Evolutionary conservation across 2,797 vertebrate species (phyloP).

Genomic region (Sylvia borin): DNA sequence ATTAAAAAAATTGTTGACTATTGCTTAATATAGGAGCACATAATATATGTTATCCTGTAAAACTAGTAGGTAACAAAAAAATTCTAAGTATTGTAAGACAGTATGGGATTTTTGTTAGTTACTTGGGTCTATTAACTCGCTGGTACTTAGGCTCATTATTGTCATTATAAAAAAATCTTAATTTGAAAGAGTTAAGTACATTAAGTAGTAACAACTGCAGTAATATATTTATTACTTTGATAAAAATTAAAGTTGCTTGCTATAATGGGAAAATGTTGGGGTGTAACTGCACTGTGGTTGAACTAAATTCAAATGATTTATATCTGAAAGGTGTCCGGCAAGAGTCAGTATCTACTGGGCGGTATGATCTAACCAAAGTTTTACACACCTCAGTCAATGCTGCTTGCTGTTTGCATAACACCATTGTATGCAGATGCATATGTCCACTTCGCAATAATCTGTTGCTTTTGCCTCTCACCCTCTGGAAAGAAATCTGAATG

Average conservation of each 20-base stretch:
- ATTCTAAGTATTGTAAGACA: background rate
- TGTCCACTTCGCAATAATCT: conserved; percentile 69
- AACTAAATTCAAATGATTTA: conserved; percentile 87
- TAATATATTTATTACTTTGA: conserved; percentile 38
- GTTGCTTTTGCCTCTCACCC: conserved; percentile 78
- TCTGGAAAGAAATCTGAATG: conserved; percentile 65
- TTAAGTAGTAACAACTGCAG: conserved; percentile 42
- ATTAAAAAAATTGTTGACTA: background rate
- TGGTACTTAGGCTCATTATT: background rate
- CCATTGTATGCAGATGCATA: conserved; percentile 72
- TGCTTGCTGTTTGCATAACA: conserved; percentile 85
- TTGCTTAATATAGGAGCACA: background rate
- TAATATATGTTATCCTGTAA: background rate
- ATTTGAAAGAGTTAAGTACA: background rate
- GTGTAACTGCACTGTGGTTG: conserved; percentile 73
- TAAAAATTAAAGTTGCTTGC: conserved; percentile 65
- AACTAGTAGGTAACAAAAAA: background rate
- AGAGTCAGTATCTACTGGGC: conserved; percentile 92
- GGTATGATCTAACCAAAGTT: conserved; percentile 91
- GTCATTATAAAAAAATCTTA: background rate
- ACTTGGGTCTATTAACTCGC: background rate
- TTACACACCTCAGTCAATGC: conserved; percentile 82
- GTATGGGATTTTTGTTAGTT: background rate
- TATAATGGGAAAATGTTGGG: conserved; percentile 66
- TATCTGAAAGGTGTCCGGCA: conserved; percentile 98